Base-by-base conservation (phyloP, 2,888 invertebrate genomes). In the Mythimna vitellina region DNA sequence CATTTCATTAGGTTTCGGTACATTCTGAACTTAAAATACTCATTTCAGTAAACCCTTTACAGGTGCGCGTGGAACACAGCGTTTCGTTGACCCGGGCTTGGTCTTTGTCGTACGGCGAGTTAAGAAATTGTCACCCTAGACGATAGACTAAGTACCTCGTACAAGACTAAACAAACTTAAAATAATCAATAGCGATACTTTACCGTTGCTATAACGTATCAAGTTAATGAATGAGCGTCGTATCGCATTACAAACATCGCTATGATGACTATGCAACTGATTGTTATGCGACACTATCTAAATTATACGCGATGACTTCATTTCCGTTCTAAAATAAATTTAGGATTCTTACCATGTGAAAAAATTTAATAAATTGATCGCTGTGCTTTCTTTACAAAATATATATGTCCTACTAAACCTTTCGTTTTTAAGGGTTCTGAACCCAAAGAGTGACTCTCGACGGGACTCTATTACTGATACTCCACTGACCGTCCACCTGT, bases 271-370 rank as follows among this genome's bases (percentile, higher is more conserved):
- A 60, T 49, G 22, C 56, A 29, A 8, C 29, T 51, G 29, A 64
- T 73, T 73, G 38, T 42, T 65, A 73, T 73, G 65, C 73, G 8
- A 0, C 17, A 38, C 56, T 32, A 35, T 9, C 8, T 35, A 49
- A 42, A 12, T 32, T 20, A 64, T 29, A 20, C 3, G 2, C 14
- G 6, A 57, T 73, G 72, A 68, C 25, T 3, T 53, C 25, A 53
- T 10, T 64, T 68, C 68, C 68, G 49, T 51, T 51, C n/a, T 51
- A 51, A 8, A 8, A 42, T 6, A 20, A 49, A 49, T 49, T 49
- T 49, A 7, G 49, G 49, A 49, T 5, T 8, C 6, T 17, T 7
- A 0, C 20, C 49, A 49, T 49, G 12, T 46, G 17, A 49, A 20
- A 20, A 49, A 49, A 12, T 6, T 46, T 4, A 42, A 42, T 8